Conservation (phyloP, 2,797 vertebrate genomes). For the Anguilla marmorata region DNA sequence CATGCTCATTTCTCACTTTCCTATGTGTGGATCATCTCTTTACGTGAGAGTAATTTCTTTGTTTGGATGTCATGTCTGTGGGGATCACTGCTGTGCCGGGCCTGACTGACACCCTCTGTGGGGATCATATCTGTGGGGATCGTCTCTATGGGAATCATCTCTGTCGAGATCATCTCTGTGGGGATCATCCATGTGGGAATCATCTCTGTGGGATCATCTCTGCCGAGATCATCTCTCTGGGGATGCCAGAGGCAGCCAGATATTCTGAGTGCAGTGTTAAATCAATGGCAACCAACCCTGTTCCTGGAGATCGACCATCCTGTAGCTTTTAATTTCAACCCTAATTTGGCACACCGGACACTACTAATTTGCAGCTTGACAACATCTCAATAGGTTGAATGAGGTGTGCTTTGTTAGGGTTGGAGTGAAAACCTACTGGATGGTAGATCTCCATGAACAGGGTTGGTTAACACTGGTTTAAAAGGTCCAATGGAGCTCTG, state of each 20-base stretch:
- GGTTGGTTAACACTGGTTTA: too few relatives aligned
- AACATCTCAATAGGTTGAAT: too few relatives aligned
- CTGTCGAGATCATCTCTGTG: not conserved
- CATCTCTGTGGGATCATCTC: not conserved
- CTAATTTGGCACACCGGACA: too few relatives aligned
- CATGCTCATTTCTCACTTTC: not conserved
- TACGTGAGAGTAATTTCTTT: not conserved
- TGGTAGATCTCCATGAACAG: too few relatives aligned
- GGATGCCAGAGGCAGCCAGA: not conserved
- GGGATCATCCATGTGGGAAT: not conserved
- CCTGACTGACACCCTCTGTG: not conserved
- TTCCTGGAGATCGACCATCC: too few relatives aligned
- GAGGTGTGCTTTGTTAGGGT: too few relatives aligned
- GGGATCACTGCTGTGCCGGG: not conserved
- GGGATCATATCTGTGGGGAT: not conserved
- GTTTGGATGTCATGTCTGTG: not conserved
- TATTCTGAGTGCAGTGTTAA: constrained; percentile 22
- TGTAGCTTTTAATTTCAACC: too few relatives aligned
- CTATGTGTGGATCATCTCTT: not conserved
- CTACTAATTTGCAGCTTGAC: too few relatives aligned
- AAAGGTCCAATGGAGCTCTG: not conserved
- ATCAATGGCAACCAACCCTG: not conserved
- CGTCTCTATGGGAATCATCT: too few relatives aligned
- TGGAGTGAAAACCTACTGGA: too few relatives aligned
- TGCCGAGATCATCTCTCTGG: not conserved